Evolutionary conservation across 1,140 invertebrate species (phyloP).

Genomic region (Ganaspis sp.): DNA sequence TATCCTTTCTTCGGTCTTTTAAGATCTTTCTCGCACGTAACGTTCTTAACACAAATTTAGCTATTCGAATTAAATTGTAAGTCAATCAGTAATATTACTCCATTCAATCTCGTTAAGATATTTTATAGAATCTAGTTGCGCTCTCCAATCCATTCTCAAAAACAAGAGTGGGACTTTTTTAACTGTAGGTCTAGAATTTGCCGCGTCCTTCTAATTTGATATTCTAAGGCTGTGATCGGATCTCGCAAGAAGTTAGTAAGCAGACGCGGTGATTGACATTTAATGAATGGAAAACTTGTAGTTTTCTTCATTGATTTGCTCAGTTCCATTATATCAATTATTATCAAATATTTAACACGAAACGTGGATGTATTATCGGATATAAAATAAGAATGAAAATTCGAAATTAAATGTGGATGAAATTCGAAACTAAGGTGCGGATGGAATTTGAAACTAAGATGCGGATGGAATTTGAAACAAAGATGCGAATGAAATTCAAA

Average conservation of each 20-base stretch:
- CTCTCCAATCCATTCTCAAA: slow-evolving; percentile 9
- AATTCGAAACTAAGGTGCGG: no score
- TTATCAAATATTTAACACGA: no score
- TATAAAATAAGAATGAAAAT: no score
- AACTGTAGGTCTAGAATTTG: not conserved
- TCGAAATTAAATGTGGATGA: no score
- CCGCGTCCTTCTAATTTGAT: not conserved
- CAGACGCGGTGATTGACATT: slow-evolving; percentile 13
- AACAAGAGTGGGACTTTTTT: not conserved
- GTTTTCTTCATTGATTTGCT: not conserved
- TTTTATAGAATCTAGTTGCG: not conserved
- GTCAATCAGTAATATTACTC: not conserved
- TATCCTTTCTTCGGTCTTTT: slow-evolving; percentile 47
- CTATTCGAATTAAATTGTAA: slow-evolving; percentile 6
- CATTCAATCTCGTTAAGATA: not conserved
- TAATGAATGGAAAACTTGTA: not conserved
- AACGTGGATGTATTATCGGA: no score
- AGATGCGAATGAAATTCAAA: no score
- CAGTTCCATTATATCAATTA: not conserved
- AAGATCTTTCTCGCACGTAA: slow-evolving; percentile 32
- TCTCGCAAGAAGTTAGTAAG: not conserved
- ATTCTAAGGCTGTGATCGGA: slow-evolving; percentile 17
- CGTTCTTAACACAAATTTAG: not conserved
- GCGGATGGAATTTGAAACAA: no score
- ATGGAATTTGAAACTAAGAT: no score